Conservation (phyloP, 2,113 vertebrate genomes). For the Ailurus styani region DNA sequence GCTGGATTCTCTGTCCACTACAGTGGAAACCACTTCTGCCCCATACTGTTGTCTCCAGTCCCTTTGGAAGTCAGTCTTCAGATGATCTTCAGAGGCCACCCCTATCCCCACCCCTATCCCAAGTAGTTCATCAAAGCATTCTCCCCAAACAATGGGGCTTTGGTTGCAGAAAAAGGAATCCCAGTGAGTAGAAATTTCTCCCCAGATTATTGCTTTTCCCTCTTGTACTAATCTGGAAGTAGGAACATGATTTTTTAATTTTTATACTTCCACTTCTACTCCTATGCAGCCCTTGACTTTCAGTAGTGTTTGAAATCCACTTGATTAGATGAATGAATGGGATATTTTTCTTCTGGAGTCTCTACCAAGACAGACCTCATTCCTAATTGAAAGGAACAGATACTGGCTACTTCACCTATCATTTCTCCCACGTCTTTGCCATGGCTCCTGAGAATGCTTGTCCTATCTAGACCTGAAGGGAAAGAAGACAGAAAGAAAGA, state of each 20-base stretch:
- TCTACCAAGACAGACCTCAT: background rate
- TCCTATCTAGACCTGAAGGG: background rate
- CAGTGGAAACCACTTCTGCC: too few species aligned
- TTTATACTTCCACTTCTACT: background rate
- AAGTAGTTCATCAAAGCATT: background rate
- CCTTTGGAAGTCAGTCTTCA: background rate
- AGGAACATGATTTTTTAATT: background rate
- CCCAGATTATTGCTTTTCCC: background rate
- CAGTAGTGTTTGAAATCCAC: background rate
- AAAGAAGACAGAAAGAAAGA: background rate
- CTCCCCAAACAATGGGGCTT: background rate
- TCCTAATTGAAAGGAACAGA: background rate
- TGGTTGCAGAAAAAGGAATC: background rate
- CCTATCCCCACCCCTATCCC: background rate
- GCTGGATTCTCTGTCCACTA: background rate
- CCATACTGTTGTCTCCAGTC: background rate
- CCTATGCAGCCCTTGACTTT: background rate
- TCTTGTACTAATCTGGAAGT: background rate
- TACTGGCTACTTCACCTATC: accelerated
- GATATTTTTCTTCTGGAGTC: background rate
- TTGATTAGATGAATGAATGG: background rate
- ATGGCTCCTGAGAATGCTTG: background rate
- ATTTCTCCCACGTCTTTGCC: background rate
- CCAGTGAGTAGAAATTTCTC: background rate
- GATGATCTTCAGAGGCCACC: background rate